These are phyloP conservation scores for Zhuqinia jingwanae DNA, from an alignment of 2,888 invertebrate genomes.

Conservation along the genomic window DNA sequence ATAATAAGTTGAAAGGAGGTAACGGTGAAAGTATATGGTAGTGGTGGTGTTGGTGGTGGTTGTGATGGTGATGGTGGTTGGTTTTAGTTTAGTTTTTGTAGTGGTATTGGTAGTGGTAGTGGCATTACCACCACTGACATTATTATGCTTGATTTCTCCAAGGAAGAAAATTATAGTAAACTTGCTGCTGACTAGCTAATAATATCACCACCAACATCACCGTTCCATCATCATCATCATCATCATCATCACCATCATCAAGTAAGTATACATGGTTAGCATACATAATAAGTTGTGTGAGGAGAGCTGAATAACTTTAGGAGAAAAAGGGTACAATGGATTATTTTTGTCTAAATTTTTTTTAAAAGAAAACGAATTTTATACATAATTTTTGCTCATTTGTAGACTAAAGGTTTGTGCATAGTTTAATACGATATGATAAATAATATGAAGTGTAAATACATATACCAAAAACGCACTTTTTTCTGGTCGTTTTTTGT, in stretches of 20 bases:
- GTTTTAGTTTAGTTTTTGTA: conserved; percentile 31
- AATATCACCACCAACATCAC: conserved; percentile 11
- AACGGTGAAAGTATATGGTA: not conserved
- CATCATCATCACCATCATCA: not conserved
- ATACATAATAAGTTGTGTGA: not conserved
- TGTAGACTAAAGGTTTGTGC: too few relatives aligned
- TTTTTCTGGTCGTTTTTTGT: conserved; percentile 15
- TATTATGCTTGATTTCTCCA: conserved; percentile 42
- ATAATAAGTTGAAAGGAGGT: not conserved
- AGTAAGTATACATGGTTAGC: not conserved
- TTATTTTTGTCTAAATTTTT: too few relatives aligned
- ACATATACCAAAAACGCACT: not conserved
- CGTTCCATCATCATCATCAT: conserved; percentile 17
- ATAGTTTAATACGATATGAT: too few relatives aligned
- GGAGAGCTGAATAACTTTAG: not conserved
- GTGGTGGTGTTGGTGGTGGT: not conserved
- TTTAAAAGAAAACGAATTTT: too few relatives aligned
- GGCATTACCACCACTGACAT: conserved; percentile 6
- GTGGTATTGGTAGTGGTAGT: not conserved
- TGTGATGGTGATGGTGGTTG: conserved; percentile 22
- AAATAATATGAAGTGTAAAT: too few relatives aligned
- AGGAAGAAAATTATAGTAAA: conserved; percentile 16
- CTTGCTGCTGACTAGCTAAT: conserved; percentile 13
- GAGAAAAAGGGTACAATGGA: not conserved
- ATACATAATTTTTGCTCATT: too few relatives aligned